A percentile compares a stretch with the other conserved stretches of the same genome.
Evolutionary conservation across 2,113 vertebrate genomes (phyloP).

Genomic region (Carassius gibelio): DNA sequence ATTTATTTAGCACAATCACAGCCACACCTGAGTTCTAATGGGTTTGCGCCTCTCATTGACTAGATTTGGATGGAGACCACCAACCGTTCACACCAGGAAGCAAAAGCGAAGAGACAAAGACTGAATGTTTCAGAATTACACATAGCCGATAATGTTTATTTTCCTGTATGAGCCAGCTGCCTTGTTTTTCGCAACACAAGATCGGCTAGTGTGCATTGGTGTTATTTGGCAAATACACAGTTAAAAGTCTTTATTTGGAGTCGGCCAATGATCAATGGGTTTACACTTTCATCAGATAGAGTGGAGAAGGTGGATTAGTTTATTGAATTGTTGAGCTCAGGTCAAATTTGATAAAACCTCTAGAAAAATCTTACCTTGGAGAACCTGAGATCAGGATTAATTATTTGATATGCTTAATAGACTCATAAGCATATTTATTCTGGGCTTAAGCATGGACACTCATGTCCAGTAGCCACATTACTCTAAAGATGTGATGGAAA

Average conservation of each 20-base stretch:
- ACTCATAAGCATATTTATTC: slow-evolving; percentile 22
- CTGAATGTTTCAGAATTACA: too few relatives aligned
- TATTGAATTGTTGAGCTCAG: slow-evolving; percentile 58
- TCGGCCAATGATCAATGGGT: slow-evolving; percentile 61
- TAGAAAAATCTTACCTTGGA: slow-evolving; percentile 44
- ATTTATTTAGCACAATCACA: too few relatives aligned
- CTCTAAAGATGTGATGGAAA: slow-evolving; percentile 34
- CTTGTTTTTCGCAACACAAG: background rate
- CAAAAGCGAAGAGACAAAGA: too few relatives aligned
- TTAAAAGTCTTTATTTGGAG: slow-evolving; percentile 14
- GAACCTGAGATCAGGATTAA: background rate
- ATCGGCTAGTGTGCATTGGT: background rate
- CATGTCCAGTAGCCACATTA: slow-evolving; percentile 40
- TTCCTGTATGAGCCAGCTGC: too few relatives aligned
- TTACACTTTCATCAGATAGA: slow-evolving; percentile 70
- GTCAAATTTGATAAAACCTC: slow-evolving; percentile 62
- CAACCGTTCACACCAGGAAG: too few relatives aligned
- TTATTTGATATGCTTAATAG: slow-evolving; percentile 3
- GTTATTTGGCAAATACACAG: slow-evolving; percentile 34
- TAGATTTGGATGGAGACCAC: too few relatives aligned
- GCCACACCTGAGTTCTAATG: too few relatives aligned
- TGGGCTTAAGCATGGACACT: slow-evolving; percentile 29
- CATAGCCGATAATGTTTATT: too few relatives aligned
- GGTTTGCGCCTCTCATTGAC: too few relatives aligned
- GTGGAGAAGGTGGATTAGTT: slow-evolving; percentile 62